Evolutionary conservation across 2,888 invertebrate genomes (phyloP).

Genomic region (Lithophane ornitopus): DNA sequence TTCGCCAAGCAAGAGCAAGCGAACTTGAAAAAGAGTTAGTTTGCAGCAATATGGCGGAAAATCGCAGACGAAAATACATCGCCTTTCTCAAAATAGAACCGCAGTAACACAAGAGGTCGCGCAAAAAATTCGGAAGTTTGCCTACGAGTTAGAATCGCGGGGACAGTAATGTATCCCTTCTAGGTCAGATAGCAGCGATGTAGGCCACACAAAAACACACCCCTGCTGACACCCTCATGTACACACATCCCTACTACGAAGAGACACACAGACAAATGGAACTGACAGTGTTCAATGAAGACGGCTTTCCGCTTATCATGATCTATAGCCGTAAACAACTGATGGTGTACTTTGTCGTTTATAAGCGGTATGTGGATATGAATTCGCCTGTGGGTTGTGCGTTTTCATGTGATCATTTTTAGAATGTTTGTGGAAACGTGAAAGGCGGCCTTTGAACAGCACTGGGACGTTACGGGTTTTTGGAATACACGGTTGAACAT

Average conservation of each 20-base stretch:
- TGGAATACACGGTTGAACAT: no score
- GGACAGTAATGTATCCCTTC: slow-evolving; percentile 47
- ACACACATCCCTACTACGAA: slow-evolving; percentile 9
- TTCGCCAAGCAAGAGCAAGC: background rate
- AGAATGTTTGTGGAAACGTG: no score
- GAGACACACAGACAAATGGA: slow-evolving; percentile 5
- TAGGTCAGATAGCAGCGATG: slow-evolving; percentile 60
- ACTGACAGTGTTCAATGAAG: slow-evolving; percentile 23
- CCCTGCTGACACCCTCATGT: slow-evolving; percentile 12
- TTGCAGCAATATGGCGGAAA: background rate
- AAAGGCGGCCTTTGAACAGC: no score
- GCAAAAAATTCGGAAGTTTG: slow-evolving; percentile 44
- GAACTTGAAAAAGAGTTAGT: background rate
- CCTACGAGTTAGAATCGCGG: slow-evolving; percentile 33
- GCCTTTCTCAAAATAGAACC: slow-evolving; percentile 39
- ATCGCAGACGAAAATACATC: slow-evolving; percentile 21
- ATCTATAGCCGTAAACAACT: slow-evolving; percentile 11
- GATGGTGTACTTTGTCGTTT: background rate
- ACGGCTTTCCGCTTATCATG: slow-evolving; percentile 20
- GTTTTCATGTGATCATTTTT: background rate
- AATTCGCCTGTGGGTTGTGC: background rate
- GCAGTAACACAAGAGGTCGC: slow-evolving; percentile 43
- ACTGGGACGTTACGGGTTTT: no score
- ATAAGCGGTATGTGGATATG: background rate
- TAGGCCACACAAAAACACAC: slow-evolving; percentile 47